These are phyloP conservation scores for Pterophyllum scalare DNA, from an alignment of 2,113 vertebrate species.

Conservation along the genomic window DNA sequence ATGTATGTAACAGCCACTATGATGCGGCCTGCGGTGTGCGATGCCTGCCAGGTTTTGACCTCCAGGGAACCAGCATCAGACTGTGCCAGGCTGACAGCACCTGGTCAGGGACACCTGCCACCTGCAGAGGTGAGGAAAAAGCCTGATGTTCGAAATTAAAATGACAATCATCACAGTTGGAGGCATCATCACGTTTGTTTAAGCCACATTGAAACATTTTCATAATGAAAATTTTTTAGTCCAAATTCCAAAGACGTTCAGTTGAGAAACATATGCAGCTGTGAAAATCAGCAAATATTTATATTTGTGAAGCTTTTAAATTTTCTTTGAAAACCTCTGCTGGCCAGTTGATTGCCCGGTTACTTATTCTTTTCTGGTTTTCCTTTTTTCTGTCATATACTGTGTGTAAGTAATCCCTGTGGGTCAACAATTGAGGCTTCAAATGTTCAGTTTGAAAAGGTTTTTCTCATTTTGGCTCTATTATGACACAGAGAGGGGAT, in stretches of 20 bases:
- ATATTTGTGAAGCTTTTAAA: not conserved
- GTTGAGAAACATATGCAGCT: not conserved
- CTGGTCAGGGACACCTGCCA: constrained; percentile 90
- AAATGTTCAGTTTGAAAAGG: not conserved
- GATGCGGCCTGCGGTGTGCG: constrained; percentile 94
- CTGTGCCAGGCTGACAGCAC: constrained; percentile 90
- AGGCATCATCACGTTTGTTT: not conserved
- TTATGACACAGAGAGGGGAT: no score
- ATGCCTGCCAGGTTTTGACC: constrained; percentile 90
- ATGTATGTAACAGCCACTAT: constrained; percentile 93
- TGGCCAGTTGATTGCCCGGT: not conserved
- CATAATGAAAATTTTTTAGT: not conserved
- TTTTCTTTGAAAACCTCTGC: not conserved
- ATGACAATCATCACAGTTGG: not conserved
- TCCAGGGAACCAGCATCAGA: constrained; percentile 90
- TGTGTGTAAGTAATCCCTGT: not conserved
- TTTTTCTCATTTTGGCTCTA: no score
- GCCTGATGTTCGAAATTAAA: not conserved
- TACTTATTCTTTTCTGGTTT: not conserved
- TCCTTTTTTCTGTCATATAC: not conserved
- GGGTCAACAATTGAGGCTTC: not conserved
- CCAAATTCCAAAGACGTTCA: not conserved
- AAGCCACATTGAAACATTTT: not conserved
- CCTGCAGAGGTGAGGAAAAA: constrained; percentile 86
- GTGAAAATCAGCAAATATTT: not conserved